Percentiles rank a stretch among this genome's conserved stretches.
phyloP scores from a whole-genome alignment of 2,113 vertebrate species.

The Psittacula cyanocephala region DNA sequence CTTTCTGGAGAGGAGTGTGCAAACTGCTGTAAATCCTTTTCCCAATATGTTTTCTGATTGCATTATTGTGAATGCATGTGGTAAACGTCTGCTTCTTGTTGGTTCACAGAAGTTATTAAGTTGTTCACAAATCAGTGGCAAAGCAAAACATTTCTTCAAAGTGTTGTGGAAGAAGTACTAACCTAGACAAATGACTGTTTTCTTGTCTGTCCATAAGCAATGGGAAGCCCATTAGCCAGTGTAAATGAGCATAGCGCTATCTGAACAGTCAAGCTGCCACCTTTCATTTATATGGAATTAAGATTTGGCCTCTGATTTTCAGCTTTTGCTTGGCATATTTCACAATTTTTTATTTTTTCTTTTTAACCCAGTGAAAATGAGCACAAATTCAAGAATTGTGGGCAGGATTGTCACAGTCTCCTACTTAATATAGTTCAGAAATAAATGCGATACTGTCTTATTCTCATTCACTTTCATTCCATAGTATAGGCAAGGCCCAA shows the following conservation, averaged over 20 bases:
- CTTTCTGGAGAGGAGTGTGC: constrained; percentile 23
- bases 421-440: neutral
- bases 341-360: neutral
- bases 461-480: constrained; percentile 10
- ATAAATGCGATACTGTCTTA: neutral
- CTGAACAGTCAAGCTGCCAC: neutral
- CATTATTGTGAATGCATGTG: constrained; percentile 40
- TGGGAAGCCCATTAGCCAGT: constrained; percentile 34
- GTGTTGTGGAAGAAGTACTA: constrained; percentile 8
- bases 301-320: neutral
- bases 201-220: constrained; percentile 34
- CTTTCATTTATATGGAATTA: neutral
- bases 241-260: constrained; percentile 26
- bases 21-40: neutral
- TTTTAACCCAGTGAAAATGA: neutral
- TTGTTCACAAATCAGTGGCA: constrained; percentile 37
- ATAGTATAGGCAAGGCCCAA: neutral
- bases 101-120: constrained; percentile 61
- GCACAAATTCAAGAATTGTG: neutral
- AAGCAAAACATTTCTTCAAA: constrained; percentile 46
- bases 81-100: constrained; percentile 48
- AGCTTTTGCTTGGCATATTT: neutral
- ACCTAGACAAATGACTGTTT: constrained; percentile 23
- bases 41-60: neutral
- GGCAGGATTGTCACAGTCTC: neutral